Evolutionary conservation across 2,888 invertebrate species (phyloP), one percentile per base, ranked within the genome.

Genomic region (Loripinus fragilis): DNA sequence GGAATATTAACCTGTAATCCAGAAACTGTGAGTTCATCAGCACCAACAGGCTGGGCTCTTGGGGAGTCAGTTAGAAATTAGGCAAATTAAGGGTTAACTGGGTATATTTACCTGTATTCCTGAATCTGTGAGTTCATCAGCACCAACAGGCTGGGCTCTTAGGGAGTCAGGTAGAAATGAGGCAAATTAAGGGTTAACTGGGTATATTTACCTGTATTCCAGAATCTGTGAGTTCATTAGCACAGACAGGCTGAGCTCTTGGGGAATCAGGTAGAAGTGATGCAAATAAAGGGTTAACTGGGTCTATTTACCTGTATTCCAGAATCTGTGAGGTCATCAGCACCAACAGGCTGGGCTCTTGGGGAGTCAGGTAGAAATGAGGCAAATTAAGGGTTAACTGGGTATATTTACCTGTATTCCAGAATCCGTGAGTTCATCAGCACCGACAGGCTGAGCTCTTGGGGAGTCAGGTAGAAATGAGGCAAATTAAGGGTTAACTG

Each of bases 31-130:
- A 76, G 69, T 60, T 76, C 75, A 64, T 82, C 86, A 25, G 91
- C 90, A 25, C 91, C 91, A 0, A 91, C 89, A 33, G 91, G 91
- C 73, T 91, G 91, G 28, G 83, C 87, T 64, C 91, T 71, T 0
- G 83, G 85, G 7, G 41, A 41, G 41, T 41, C 41, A 10, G 41
- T n/a, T n/a, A n/a, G n/a, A n/a, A n/a, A n/a, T n/a, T n/a, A n/a
- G n/a, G n/a, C n/a, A n/a, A n/a, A n/a, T n/a, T n/a, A n/a, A n/a
- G n/a, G n/a, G n/a, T n/a, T n/a, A n/a, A n/a, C n/a, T n/a, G n/a
- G n/a, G n/a, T n/a, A n/a, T n/a, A 38, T 38, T 38, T n/a, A 84
- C 86, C 83, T 83, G 82, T 73, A 78, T 80, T 38, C 76, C 78
- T 66, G 82, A 77, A 23, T 81, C 83, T 38, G 72, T 67, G 28